These are phyloP conservation scores for Nomada ferruginata DNA, from an alignment of 2,888 invertebrate species.

Conservation along the genomic window DNA sequence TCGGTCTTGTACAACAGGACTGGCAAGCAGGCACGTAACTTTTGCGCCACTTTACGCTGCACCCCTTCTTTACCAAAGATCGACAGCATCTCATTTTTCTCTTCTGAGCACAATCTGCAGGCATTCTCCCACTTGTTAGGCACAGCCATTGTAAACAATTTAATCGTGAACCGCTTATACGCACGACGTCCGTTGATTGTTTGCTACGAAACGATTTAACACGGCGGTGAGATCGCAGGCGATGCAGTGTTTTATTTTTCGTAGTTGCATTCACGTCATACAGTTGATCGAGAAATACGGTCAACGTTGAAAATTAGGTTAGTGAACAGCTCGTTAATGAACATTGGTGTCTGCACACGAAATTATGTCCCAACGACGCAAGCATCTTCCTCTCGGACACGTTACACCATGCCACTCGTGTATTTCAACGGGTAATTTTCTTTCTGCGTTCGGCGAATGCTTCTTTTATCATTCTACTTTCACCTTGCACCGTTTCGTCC, in stretches of 20 bases:
- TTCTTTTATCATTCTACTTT: conserved; percentile 63
- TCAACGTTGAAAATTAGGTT: conserved; percentile 57
- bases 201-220: neutral
- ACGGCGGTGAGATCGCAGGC: neutral
- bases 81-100: conserved; percentile 77
- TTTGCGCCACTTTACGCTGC: conserved; percentile 76
- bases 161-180: neutral
- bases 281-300: conserved; percentile 5
- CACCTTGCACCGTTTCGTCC: conserved; percentile 53
- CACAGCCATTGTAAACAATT: conserved; percentile 65
- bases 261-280: conserved; percentile 25
- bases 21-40: conserved; percentile 77
- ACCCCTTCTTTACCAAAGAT: conserved; percentile 79
- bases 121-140: conserved; percentile 73
- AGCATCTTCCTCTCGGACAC: conserved; percentile 29
- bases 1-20: conserved; percentile 80
- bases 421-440: conserved; percentile 24
- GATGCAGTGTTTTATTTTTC: conserved; percentile 23
- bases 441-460: conserved; percentile 2
- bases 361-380: neutral
- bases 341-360: conserved; percentile 1
- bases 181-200: neutral
- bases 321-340: conserved; percentile 36
- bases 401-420: conserved; percentile 6
- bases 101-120: conserved; percentile 78